Base-by-base conservation (phyloP, 2,888 invertebrate genomes). In the Bugula neritina region DNA sequence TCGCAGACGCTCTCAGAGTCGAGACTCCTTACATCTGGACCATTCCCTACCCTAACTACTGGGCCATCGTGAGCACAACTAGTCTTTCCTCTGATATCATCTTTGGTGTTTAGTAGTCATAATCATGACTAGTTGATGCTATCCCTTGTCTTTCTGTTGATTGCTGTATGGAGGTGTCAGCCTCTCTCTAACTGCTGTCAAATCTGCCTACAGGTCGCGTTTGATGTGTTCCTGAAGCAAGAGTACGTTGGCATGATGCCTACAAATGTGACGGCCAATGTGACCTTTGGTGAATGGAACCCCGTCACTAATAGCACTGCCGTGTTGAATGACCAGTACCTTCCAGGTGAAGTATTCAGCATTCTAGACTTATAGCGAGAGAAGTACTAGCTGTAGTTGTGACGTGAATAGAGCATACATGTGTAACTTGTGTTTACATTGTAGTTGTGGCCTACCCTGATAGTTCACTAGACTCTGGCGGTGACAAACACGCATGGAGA, bases 261-360 rank as follows among this genome's bases (percentile, higher is more conserved):
- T 63, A 63, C 63, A 5, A 63, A 63, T 63, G 63, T 63, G 31
- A 63, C 63, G 5, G 63, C 63, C 31, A 63, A 63, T 34, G 63
- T 63, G 17, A 63, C 29, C 2, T 31, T 63, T 25, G 63, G 63
- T 13, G 63, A 63, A 2, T 31, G 17, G 13, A 31, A 25, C 13
- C 5, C 27, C 13, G 27, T 21, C 13, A 63, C 63, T 10, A 27
- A 63, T 31, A n/a, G 31, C 10, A 31, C 31, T 17, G 63, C 63
- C 10, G 27, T 27, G 5, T 31, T 63, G 2, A 27, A 25, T 63
- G 34, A 31, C 13, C 25, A 13, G 27, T 63, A 63, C 27, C 27
- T 63, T 10, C 63, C 63, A 13, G 31, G 63, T 63, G n/a, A 63
- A 13, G 21, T 52, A 13, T 10, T 10, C 21, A 21, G 52, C 21